Conservation (phyloP, 2,888 invertebrate species). For the Eustalomyia histrio region DNA sequence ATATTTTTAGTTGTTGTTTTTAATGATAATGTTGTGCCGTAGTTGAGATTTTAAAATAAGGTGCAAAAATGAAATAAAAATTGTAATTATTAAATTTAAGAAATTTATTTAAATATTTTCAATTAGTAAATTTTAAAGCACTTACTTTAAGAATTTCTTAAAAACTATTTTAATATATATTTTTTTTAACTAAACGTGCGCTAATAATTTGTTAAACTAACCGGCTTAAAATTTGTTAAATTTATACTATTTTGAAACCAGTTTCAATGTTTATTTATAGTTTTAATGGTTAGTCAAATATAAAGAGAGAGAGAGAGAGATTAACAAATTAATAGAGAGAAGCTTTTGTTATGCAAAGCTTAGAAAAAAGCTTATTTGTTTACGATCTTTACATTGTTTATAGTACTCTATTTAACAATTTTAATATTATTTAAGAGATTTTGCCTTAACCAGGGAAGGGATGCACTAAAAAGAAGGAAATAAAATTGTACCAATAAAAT, state of each 20-base stretch:
- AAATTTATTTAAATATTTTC: background rate
- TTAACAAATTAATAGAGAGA: background rate
- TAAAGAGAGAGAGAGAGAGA: background rate
- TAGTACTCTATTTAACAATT: too few species aligned
- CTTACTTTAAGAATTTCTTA: background rate
- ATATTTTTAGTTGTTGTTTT: constrained; percentile 40
- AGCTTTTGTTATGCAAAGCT: background rate
- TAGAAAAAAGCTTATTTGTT: too few species aligned
- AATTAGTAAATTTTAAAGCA: background rate
- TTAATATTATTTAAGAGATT: too few species aligned
- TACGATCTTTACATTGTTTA: too few species aligned
- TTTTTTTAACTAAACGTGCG: constrained; percentile 22
- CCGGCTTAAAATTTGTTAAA: constrained; percentile 17
- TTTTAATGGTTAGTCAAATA: background rate
- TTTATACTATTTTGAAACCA: constrained; percentile 32
- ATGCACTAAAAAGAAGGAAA: too few species aligned
- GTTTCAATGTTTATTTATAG: constrained; percentile 45
- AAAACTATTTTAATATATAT: background rate
- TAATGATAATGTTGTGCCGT: constrained; percentile 42
- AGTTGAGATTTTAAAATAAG: constrained; percentile 25
- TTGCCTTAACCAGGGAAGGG: too few species aligned
- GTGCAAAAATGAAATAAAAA: constrained; percentile 32
- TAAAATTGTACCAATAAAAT: too few species aligned
- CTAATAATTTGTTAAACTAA: constrained; percentile 28
- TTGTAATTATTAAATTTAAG: too few species aligned